Conservation (phyloP, 2,888 invertebrate species). For the Ptychoptera albimana region DNA sequence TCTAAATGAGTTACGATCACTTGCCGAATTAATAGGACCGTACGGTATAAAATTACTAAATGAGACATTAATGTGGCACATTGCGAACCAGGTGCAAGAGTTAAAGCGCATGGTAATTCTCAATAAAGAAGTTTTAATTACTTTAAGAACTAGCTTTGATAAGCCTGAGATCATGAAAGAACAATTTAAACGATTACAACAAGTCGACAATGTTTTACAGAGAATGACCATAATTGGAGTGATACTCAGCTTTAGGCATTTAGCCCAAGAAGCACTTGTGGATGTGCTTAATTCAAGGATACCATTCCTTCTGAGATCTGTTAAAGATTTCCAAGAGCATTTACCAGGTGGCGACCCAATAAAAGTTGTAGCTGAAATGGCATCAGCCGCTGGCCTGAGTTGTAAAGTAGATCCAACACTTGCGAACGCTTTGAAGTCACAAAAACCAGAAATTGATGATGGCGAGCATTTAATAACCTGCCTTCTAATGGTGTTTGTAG, state of each 20-base stretch:
- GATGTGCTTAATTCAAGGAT: constrained; percentile 88
- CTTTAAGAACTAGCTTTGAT: constrained; percentile 90
- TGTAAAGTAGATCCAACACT: constrained; percentile 94
- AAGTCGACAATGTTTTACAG: constrained; percentile 89
- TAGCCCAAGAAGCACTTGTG: constrained; percentile 84
- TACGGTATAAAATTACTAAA: constrained; percentile 96
- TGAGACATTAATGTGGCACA: constrained; percentile 97
- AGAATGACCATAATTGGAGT: constrained; percentile 97
- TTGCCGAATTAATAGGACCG: constrained; percentile 94
- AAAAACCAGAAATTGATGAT: constrained; percentile 75
- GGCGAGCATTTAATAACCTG: constrained; percentile 91
- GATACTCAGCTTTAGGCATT: constrained; percentile 84
- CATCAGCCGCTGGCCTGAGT: constrained; percentile 83
- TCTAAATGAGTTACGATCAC: constrained; percentile 80
- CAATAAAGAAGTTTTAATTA: constrained; percentile 84
- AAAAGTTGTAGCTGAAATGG: constrained; percentile 92
- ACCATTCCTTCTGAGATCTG: constrained; percentile 89
- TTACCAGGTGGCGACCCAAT: constrained; percentile 77
- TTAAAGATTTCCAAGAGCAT: constrained; percentile 87
- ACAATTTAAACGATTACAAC: constrained; percentile 74
- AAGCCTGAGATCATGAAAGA: constrained; percentile 98
- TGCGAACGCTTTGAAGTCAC: constrained; percentile 74
- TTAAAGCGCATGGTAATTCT: constrained; percentile 78
- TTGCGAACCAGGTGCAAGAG: constrained; percentile 94
- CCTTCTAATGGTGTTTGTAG: constrained; percentile 95